phyloP scores from a whole-genome alignment of 2,888 invertebrate species.

The Drosophila subquinaria region DNA sequence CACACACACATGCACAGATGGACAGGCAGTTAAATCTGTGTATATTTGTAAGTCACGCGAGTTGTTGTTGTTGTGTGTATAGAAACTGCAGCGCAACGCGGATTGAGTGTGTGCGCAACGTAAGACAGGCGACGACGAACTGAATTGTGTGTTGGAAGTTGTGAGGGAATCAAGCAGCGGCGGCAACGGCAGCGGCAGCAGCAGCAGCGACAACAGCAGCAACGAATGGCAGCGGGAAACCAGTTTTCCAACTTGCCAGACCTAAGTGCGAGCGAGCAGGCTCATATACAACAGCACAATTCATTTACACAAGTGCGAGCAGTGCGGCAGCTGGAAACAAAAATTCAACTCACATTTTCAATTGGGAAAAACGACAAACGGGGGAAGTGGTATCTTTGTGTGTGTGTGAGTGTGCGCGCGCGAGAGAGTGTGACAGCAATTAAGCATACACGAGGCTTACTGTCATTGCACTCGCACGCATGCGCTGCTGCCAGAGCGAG shows the following conservation, averaged over 20 bases:
- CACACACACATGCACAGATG: conserved; percentile 5
- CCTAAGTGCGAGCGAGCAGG: conserved; percentile 47
- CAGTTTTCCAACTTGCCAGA: conserved; percentile 64
- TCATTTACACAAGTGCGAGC: conserved; percentile 18
- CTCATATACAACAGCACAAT: background rate
- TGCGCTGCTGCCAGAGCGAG: conserved; percentile 48
- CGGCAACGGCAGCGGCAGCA: conserved; percentile 12
- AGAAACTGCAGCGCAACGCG: conserved; percentile 63
- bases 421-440: conserved; percentile 61
- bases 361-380: conserved; percentile 57
- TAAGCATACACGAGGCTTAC: conserved; percentile 30
- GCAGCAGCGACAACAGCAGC: conserved; percentile 39
- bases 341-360: conserved; percentile 62
- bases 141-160: conserved; percentile 81
- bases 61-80: conserved; percentile 26
- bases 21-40: conserved; percentile 26
- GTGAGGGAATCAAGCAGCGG: conserved; percentile 66
- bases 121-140: conserved; percentile 86
- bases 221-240: conserved; percentile 77
- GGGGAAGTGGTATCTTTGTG: conserved; percentile 54
- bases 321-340: conserved; percentile 59
- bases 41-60: conserved; percentile 33
- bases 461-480: conserved; percentile 70
- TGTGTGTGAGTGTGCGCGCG: conserved; percentile 27
- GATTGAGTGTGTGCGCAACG: conserved; percentile 84